Evolutionary conservation across 2,113 vertebrate genomes (phyloP), one percentile per base, ranked within the genome.

Genomic region (Centropus unirufus): DNA sequence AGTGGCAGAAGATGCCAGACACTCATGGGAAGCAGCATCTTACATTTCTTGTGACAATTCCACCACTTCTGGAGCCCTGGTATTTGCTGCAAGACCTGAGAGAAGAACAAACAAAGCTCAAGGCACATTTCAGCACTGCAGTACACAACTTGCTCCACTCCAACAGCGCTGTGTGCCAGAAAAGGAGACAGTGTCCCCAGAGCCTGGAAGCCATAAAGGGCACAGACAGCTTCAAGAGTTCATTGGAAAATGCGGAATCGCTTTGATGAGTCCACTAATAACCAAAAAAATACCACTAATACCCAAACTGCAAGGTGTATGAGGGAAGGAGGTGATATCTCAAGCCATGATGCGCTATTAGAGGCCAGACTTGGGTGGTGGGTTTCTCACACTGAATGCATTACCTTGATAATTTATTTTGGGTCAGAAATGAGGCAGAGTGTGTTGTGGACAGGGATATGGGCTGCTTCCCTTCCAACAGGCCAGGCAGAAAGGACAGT

Each of bases 11-110:
- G 55, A 59, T 14, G 70, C 40, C 30, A 72, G 79, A 83, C 6
- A 44, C 18, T 62, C 47, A 5, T 12, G 24, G 9, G 79, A 74
- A 18, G 26, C 8, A 39, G 52, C 63, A 57, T 32, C 73, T 70
- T 27, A 5, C 27, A 64, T 42, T 68, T 73, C 46, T 52, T 51
- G 20, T 74, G 63, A 87, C 24, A 92, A 78, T 14, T 57, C 23
- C 13, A 54, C 8, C 52, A 42, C 57, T 73, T 90, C 68, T 70
- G 61, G 79, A 88, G 39, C 9, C 49, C n/a, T 73, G 54, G 30
- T 42, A 87, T 90, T 92, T 95, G 44, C 80, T 92, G 85, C 52
- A 90, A 92, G 89, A 92, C 47, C 63, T 27, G 46, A 55, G 40
- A 88, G 49, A 73, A 94, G 87, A 90, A 86, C 91, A 73, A 94